Base-by-base conservation (phyloP, 2,797 vertebrate genomes). In the Odontamblyopus lacepedii region DNA sequence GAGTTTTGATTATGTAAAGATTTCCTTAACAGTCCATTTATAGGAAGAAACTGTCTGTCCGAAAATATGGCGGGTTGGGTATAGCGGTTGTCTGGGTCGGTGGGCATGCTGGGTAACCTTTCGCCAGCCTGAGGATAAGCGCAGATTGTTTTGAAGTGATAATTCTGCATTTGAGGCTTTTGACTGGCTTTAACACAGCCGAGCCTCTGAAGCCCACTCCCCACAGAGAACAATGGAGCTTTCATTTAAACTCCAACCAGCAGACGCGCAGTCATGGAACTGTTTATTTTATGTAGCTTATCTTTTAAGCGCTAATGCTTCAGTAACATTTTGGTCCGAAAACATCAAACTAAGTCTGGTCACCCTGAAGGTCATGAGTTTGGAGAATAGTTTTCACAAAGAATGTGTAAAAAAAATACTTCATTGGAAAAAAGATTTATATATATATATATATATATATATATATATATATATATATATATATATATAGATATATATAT, bases 131-230 rank as follows among this genome's bases (percentile, higher is more conserved):
- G 72, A 67, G 63, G 74, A 85, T 79, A 80, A 65, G 70, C 75
- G 78, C 57, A 75, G 76, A 85, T 86, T 77, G 74, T 84, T 87
- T 86, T 86, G 74, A 88, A 87, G 76, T 83, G 70, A 67, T 74
- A 72, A 83, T 84, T 62, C 57, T 66, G 62, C 32, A 67, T 84
- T 83, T 79, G 77, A 87, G 81, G 77, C 68, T 65, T 67, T 50
- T 30, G 38, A 78, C 69, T 57, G n/a, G 74, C 64, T 82, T 82
- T 82, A 89, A 88, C 81, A 79, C 69, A 85, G 74, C 69, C 64
- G 79, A 79, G 73, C 71, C 56, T 84, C 70, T 76, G 80, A 86
- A 83, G 70, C 57, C 15, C 32, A 44, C 64, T 48, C 51, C 77
- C 78, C 73, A 78, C 59, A 62, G 75, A 81, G 83, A 74, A 67